Evolutionary conservation across 2,113 vertebrate genomes (phyloP).

Genomic region (Laticauda laticaudata): DNA sequence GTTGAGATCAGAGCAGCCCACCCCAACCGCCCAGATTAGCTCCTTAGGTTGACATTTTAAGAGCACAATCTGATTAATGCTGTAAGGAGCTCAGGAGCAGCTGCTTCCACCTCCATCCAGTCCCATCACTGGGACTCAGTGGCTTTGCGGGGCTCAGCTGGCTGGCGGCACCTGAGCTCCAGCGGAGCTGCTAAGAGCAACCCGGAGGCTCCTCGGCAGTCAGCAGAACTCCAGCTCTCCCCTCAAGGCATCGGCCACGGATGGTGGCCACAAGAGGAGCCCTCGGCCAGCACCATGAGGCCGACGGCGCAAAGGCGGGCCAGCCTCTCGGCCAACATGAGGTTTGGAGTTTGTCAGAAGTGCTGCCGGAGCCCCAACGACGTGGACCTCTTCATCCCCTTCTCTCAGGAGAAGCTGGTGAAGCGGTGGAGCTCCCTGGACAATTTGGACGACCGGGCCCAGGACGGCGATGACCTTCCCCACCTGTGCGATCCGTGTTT

Average conservation of each 20-base stretch:
- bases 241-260: fast-evolving
- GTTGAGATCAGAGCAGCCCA: neutral
- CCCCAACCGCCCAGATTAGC: conserved; percentile 41
- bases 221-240: neutral
- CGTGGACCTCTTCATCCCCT: conserved; percentile 70
- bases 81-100: conserved; percentile 48
- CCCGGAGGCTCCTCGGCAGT: fast-evolving
- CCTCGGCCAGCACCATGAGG: conserved; percentile 38
- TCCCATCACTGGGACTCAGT: conserved; percentile 37
- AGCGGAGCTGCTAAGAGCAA: neutral
- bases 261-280: fast-evolving
- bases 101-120: conserved; percentile 11
- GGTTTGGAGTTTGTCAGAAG: conserved; percentile 53
- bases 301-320: conserved; percentile 66
- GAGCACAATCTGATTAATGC: conserved; percentile 64
- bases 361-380: conserved; percentile 58
- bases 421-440: conserved; percentile 86
- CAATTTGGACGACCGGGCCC: conserved; percentile 52
- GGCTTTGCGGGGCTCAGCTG: conserved; percentile 47
- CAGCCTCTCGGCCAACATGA: conserved; percentile 77
- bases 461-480: neutral
- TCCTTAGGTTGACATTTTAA: conserved; percentile 51
- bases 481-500: conserved; percentile 60
- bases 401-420: conserved; percentile 78
- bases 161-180: neutral